Conservation (phyloP, 2,888 invertebrate genomes). For the Adela reaumurella region DNA sequence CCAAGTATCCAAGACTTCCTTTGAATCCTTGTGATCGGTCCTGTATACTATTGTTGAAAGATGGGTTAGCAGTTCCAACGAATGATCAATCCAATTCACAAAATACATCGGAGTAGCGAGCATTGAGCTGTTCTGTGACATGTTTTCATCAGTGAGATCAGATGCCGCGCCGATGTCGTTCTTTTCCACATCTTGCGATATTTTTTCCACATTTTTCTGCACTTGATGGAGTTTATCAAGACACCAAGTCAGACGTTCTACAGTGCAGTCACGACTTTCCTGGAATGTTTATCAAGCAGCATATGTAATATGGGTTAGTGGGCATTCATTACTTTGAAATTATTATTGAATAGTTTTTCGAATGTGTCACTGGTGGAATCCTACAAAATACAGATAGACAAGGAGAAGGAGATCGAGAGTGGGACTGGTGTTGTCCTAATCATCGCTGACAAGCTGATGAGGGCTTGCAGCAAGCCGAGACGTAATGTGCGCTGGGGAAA, state of each 20-base stretch:
- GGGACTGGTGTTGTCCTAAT: too few relatives aligned
- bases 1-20: constrained; percentile 23
- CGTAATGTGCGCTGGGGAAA: too few relatives aligned
- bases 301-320: too few relatives aligned
- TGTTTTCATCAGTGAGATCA: constrained; percentile 8
- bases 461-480: too few relatives aligned
- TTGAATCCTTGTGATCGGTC: constrained; percentile 25
- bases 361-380: too few relatives aligned
- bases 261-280: constrained; percentile 35
- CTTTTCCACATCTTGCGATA: not conserved
- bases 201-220: constrained; percentile 20
- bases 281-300: too few relatives aligned
- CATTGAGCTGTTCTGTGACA: constrained; percentile 21
- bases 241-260: constrained; percentile 41
- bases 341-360: too few relatives aligned
- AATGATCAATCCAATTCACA: constrained; percentile 49
- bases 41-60: constrained; percentile 28
- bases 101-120: constrained; percentile 35
- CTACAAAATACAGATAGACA: too few relatives aligned
- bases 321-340: too few relatives aligned
- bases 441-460: too few relatives aligned
- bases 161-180: not conserved
- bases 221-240: constrained; percentile 25
- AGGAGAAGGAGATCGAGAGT: too few relatives aligned
- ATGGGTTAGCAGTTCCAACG: constrained; percentile 36